Percentiles rank a stretch among this genome's conserved stretches.
Evolutionary conservation across 2,797 vertebrate genomes (phyloP).

Genomic region (Cyclopterus lumpus): DNA sequence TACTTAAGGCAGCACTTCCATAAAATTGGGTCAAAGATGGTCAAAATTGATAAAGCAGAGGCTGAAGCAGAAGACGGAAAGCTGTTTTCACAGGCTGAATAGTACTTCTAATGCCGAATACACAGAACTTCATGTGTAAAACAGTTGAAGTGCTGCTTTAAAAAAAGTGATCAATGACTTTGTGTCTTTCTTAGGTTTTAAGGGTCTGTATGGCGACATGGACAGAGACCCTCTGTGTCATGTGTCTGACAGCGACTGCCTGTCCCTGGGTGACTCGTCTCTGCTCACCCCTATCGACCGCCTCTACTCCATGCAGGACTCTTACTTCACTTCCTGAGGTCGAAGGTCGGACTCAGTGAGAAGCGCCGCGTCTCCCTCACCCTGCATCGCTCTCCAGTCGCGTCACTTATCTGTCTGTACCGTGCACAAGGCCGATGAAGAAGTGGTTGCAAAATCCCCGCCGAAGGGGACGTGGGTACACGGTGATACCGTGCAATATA

Average conservation of each 20-base stretch:
- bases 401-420: conserved; percentile 20
- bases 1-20: background rate
- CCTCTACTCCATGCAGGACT: conserved; percentile 98
- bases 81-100: background rate
- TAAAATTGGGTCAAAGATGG: background rate
- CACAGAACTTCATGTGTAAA: background rate
- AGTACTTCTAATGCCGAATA: background rate
- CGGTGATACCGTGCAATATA: conserved; percentile 53
- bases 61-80: background rate
- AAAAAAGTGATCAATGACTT: background rate
- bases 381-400: conserved; percentile 5
- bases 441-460: conserved; percentile 28
- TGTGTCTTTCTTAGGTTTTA: conserved; percentile 84
- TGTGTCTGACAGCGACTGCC: conserved; percentile 88
- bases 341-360: conserved; percentile 19
- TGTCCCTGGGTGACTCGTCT: conserved; percentile 85
- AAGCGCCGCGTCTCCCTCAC: background rate
- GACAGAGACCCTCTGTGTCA: conserved; percentile 90
- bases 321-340: conserved; percentile 95
- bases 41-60: background rate
- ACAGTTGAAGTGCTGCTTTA: background rate
- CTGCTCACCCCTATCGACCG: conserved; percentile 95
- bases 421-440: conserved; percentile 16
- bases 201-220: conserved; percentile 88
- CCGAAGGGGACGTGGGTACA: conserved; percentile 23